Conservation (phyloP, 1,140 invertebrate species). For the Lasioglossum albipes region DNA sequence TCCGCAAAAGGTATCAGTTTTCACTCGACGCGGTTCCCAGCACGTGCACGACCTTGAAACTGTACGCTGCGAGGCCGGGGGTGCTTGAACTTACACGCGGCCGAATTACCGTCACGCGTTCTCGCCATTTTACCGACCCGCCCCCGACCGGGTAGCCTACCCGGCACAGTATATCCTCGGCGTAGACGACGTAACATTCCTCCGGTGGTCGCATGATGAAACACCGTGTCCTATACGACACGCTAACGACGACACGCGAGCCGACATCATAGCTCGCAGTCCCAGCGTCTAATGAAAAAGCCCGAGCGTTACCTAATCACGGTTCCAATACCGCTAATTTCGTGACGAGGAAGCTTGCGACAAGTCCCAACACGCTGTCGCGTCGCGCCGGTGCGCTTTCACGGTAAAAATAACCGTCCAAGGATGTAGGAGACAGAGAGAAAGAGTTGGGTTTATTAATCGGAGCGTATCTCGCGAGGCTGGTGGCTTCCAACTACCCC, state of each 20-base stretch:
- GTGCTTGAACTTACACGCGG: slow-evolving; percentile 25
- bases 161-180: no score
- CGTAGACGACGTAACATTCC: no score
- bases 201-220: no score
- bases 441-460: slow-evolving; percentile 25
- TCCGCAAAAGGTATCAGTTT: neutral
- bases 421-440: neutral
- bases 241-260: no score
- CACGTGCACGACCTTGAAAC: slow-evolving; percentile 32
- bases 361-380: neutral
- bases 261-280: no score
- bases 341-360: no score
- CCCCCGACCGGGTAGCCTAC: no score
- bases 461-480: neutral
- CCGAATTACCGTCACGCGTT: neutral
- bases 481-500: neutral
- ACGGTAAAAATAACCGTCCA: slow-evolving; percentile 1
- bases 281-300: no score
- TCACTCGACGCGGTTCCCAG: neutral
- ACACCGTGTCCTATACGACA: no score
- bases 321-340: no score
- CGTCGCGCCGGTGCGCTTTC: neutral
- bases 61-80: neutral
- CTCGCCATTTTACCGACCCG: neutral
- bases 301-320: no score